phyloP scores from a whole-genome alignment of 2,888 invertebrate species.

The Cosmopolites sordidus region DNA sequence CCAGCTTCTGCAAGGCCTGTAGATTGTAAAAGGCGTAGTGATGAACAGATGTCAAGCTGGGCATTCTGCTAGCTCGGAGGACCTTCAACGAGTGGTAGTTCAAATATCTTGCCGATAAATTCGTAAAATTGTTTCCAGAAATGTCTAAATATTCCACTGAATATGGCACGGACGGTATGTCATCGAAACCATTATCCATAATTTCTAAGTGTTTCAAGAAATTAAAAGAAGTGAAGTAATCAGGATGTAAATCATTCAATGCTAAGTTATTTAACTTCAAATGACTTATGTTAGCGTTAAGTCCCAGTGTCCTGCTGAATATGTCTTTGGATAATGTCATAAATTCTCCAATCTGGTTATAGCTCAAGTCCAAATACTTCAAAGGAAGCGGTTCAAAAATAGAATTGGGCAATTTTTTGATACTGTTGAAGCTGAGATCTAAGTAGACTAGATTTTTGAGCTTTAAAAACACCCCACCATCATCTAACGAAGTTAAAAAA shows the following conservation, averaged over 20 bases:
- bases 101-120: slow-evolving; percentile 52
- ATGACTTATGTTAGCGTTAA: slow-evolving; percentile 48
- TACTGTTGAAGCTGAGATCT: slow-evolving; percentile 53
- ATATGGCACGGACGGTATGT: slow-evolving; percentile 55
- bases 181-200: slow-evolving; percentile 54
- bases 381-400: slow-evolving; percentile 52
- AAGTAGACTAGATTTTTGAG: slow-evolving; percentile 50
- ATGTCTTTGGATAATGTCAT: slow-evolving; percentile 32
- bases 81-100: slow-evolving; percentile 53
- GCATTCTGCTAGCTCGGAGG: slow-evolving; percentile 56
- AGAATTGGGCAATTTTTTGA: slow-evolving; percentile 47
- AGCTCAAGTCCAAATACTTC: slow-evolving; percentile 55
- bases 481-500: slow-evolving; percentile 47
- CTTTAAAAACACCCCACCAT: slow-evolving; percentile 49
- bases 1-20: slow-evolving; percentile 50
- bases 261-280: slow-evolving; percentile 52
- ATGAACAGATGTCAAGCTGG: slow-evolving; percentile 49
- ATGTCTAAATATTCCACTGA: slow-evolving; percentile 58
- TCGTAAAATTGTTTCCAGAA: slow-evolving; percentile 56
- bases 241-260: slow-evolving; percentile 39
- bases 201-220: slow-evolving; percentile 50
- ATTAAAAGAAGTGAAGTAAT: slow-evolving; percentile 40
- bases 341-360: slow-evolving; percentile 53
- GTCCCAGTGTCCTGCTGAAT: slow-evolving; percentile 43
- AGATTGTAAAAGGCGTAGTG: slow-evolving; percentile 56